phyloP scores from a whole-genome alignment of 2,113 vertebrate species.

The Corythornis madagascariensis region DNA sequence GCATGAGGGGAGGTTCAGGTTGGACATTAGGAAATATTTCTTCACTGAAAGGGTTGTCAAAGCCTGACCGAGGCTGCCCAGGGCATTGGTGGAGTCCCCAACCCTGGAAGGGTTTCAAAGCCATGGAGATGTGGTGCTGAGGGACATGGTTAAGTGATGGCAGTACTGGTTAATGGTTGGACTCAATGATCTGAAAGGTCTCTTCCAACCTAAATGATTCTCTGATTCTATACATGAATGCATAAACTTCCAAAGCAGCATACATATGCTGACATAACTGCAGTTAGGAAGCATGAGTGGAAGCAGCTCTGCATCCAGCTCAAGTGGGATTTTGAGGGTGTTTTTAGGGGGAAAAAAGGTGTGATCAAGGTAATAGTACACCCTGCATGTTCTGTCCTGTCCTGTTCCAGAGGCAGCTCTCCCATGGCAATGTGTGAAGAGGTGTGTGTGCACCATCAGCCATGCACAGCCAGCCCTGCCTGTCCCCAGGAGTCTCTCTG shows the following conservation, averaged over 20 bases:
- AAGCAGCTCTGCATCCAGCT: neutral
- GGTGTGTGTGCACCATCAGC: rapidly evolving
- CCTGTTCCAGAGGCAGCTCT: neutral
- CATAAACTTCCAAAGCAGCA: neutral
- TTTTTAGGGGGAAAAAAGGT: neutral
- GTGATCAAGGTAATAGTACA: neutral
- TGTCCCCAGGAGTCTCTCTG: neutral
- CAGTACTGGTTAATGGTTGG: neutral
- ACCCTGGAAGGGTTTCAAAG: neutral
- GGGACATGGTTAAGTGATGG: no score
- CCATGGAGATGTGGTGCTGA: no score
- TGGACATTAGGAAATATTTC: neutral
- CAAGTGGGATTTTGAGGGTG: neutral
- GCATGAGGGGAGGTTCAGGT: neutral
- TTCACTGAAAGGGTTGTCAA: neutral
- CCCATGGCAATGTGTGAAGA: rapidly evolving
- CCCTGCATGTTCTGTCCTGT: neutral
- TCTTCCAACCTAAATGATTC: neutral
- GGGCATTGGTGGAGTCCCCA: neutral
- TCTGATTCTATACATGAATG: neutral
- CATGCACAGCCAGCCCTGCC: neutral
- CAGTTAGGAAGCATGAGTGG: neutral
- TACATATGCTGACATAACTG: rapidly evolving
- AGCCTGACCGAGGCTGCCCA: neutral
- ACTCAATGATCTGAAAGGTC: neutral